These are phyloP conservation scores for Pteropus rufus DNA, from an alignment of 2,797 vertebrate genomes.

Conservation along the genomic window DNA sequence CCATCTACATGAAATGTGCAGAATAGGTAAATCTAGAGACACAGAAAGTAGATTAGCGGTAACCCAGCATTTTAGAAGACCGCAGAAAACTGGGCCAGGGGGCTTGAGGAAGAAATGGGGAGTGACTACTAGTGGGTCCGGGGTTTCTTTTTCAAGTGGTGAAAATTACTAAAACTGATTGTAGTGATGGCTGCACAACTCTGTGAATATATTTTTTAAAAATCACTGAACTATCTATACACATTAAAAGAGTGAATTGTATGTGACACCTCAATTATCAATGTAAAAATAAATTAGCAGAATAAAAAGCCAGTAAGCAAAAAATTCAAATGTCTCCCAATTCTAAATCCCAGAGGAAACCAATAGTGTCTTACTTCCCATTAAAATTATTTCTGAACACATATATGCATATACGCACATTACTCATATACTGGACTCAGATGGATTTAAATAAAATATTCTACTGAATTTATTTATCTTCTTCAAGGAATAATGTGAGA, in stretches of 20 bases:
- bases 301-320: constrained; percentile 3
- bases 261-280: background rate
- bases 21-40: background rate
- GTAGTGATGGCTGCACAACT: background rate
- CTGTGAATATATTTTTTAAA: background rate
- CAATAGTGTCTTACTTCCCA: background rate
- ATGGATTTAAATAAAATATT: background rate
- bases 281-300: background rate
- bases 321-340: background rate
- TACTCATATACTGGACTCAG: background rate
- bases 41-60: background rate
- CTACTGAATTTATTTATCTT: background rate
- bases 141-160: background rate
- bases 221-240: background rate
- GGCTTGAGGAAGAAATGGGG: background rate
- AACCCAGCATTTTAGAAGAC: background rate
- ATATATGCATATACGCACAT: background rate
- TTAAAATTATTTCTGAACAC: constrained; percentile 22
- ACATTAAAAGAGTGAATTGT: background rate
- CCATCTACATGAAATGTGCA: background rate
- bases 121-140: background rate
- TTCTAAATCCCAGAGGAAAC: background rate
- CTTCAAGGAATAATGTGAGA: background rate
- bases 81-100: background rate
- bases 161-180: background rate